Conservation (phyloP, 2,797 vertebrate species). For the Anniella stebbinsi region DNA sequence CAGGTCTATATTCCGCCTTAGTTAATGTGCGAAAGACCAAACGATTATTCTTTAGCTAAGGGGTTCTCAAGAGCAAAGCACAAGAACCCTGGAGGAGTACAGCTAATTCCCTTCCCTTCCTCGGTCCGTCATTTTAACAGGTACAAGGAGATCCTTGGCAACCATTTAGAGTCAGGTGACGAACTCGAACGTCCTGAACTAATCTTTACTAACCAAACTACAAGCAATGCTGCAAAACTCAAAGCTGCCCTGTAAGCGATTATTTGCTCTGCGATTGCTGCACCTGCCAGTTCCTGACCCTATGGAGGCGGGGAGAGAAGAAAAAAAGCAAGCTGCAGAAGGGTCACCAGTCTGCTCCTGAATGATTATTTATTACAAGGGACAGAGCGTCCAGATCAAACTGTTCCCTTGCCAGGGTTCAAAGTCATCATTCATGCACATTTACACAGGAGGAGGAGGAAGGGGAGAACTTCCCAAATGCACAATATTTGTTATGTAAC, state of each 20-base stretch:
- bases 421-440: neutral
- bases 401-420: conserved; percentile 8
- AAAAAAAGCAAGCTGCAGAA: conserved; percentile 36
- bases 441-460: neutral
- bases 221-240: neutral
- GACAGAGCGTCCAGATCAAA: conserved; percentile 16
- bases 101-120: neutral
- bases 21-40: neutral
- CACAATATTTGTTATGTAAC: neutral
- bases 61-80: neutral
- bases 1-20: neutral
- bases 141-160: neutral
- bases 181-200: neutral
- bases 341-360: neutral
- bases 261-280: neutral
- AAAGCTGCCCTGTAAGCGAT: neutral
- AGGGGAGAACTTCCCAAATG: neutral
- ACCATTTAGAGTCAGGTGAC: neutral
- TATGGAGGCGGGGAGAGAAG: neutral
- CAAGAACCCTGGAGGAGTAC: neutral
- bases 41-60: neutral
- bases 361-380: neutral
- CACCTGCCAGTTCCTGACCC: too few species aligned
- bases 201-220: neutral
- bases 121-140: neutral